phyloP scores from a whole-genome alignment of 2,888 invertebrate species.

The Scaeva pyrastri region DNA sequence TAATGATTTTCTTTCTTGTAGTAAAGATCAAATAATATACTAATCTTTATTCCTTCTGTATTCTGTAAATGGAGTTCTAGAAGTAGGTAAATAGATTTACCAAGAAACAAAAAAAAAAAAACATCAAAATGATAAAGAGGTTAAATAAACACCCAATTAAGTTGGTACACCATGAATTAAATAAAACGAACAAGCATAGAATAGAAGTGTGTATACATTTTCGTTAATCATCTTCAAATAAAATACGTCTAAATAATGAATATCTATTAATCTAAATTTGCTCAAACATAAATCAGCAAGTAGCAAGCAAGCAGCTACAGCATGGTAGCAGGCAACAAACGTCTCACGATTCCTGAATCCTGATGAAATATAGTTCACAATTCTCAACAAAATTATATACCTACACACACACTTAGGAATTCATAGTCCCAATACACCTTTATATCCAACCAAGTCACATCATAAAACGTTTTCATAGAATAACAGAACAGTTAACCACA shows the following conservation, averaged over 20 bases:
- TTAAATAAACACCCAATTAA: not conserved
- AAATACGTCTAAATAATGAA: conserved; percentile 13
- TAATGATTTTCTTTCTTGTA: no score
- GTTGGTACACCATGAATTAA: not conserved
- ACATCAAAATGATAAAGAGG: not conserved
- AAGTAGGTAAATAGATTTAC: no score
- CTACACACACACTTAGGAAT: not conserved
- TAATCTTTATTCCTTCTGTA: no score
- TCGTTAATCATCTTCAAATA: conserved; percentile 21
- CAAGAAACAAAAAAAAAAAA: no score
- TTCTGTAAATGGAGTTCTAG: no score
- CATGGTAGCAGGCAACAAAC: no score
- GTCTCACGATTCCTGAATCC: not conserved
- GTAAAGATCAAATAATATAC: no score
- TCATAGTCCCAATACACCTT: not conserved
- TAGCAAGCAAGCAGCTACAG: not conserved
- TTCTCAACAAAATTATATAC: not conserved
- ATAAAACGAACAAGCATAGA: not conserved
- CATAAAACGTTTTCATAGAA: conserved; percentile 24
- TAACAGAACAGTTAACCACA: conserved; percentile 14
- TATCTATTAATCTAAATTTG: conserved; percentile 31
- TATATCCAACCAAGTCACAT: conserved; percentile 20
- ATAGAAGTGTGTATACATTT: not conserved
- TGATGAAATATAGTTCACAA: conserved; percentile 19
- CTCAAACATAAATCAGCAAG: conserved; percentile 21